Conservation (phyloP, 2,113 vertebrate species). For the Ardeotis arabs region DNA sequence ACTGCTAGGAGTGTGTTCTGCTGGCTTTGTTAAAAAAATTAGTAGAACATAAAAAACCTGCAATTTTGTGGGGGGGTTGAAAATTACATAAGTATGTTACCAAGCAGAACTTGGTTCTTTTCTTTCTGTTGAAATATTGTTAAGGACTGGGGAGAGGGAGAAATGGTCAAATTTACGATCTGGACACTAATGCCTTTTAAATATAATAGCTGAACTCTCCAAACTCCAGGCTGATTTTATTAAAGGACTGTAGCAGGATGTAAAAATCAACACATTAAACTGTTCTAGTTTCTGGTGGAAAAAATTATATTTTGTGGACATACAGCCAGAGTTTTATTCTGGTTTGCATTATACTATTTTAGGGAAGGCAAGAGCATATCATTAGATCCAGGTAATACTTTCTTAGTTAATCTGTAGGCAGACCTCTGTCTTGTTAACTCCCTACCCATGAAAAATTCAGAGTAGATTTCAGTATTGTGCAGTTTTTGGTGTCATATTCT, state of each 20-base stretch:
- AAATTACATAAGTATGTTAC: not conserved
- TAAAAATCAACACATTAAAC: conserved; percentile 32
- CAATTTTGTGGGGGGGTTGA: not conserved
- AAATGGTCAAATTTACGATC: not conserved
- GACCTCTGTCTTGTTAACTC: not conserved
- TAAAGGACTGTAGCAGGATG: not conserved
- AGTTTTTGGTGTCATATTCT: not conserved
- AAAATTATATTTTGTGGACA: not conserved
- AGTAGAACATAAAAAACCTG: not conserved
- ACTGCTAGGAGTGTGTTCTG: not conserved
- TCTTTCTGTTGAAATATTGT: not conserved
- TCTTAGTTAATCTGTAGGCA: not conserved
- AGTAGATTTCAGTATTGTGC: not conserved
- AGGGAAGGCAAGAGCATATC: not conserved
- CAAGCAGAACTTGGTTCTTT: not conserved
- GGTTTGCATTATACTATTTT: conserved; percentile 33
- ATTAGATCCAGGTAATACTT: conserved; percentile 33
- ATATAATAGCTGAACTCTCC: not conserved
- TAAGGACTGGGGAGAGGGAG: not conserved
- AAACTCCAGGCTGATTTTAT: conserved; percentile 30
- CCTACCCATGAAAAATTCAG: not conserved
- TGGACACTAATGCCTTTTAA: not conserved
- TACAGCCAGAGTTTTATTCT: conserved; percentile 17
- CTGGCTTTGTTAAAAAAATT: not conserved
- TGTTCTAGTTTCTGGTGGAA: conserved; percentile 24